These are phyloP conservation scores for Alligator sinensis DNA, from an alignment of 2,113 vertebrate genomes.

Conservation along the genomic window DNA sequence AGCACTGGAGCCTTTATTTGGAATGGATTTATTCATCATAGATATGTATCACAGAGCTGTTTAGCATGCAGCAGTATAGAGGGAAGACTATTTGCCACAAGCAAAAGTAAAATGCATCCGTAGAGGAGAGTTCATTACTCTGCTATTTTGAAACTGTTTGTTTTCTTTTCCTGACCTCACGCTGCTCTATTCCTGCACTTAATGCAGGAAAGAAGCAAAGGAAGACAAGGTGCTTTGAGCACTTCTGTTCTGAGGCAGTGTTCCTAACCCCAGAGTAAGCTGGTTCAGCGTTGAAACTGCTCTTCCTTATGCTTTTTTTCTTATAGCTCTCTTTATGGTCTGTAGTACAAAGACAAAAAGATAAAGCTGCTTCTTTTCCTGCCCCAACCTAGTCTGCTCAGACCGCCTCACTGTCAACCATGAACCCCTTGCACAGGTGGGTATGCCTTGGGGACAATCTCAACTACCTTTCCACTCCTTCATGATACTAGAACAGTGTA, in stretches of 20 bases:
- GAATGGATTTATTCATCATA: background rate
- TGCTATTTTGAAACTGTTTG: background rate
- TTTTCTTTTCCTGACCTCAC: background rate
- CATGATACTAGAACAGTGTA: background rate
- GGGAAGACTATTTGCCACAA: background rate
- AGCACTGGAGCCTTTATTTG: background rate
- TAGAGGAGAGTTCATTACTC: background rate
- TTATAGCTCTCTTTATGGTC: background rate
- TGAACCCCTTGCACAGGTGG: background rate
- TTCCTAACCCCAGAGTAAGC: rapidly evolving
- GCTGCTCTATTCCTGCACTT: background rate
- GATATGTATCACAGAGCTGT: background rate
- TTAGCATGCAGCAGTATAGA: background rate
- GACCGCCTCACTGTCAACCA: background rate
- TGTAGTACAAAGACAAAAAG: background rate
- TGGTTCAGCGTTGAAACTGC: background rate
- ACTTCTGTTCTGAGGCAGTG: background rate
- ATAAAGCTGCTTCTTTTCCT: background rate
- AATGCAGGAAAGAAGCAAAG: background rate
- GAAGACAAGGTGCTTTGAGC: background rate
- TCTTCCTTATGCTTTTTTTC: background rate
- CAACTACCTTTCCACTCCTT: background rate
- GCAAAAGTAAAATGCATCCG: background rate
- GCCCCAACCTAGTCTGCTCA: background rate
- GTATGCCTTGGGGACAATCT: background rate